Base-by-base conservation (phyloP, 2,113 vertebrate species). In the Numida meleagris region DNA sequence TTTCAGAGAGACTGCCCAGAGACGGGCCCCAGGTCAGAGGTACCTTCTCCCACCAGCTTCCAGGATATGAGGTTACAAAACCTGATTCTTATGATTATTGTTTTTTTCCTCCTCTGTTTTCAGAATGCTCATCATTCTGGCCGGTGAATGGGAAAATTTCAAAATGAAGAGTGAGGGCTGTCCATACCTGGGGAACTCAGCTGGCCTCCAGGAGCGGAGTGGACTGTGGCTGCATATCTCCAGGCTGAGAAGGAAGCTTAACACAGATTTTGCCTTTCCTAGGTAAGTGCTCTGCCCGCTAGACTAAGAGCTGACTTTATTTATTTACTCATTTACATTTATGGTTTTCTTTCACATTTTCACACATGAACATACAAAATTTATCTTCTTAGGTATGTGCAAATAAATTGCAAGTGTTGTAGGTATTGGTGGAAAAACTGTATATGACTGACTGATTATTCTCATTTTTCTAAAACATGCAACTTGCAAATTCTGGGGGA, bases 151-250 rank as follows among this genome's bases (percentile, higher is more conserved):
- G 16, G 34, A 82, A 71, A 38, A 4, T 27, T 75, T 55, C 9
- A 38, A 61, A 85, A 51, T 19, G 9, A 46, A 27, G 1, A 2
- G 12, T 34, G 33, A 83, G 7, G 6, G 10, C 1, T 33, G 5
- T 50, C 21, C 12, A 6, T 74, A 1, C 3, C 16, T 72, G 17
- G 25, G 83, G 14, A 42, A 66, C 4, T 75, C 34, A 62, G 0
- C 16, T 75, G 14, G 40, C 16, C 8, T 4, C 0, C 0, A 4
- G 68, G n/a, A 74, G 6, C 24, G 66, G 6, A 2, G 4, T 16
- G 40, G 8, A 50, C 11, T 9, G 18, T 82, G 43, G 27, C 23
- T 58, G 4, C 36, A 17, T 42, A 50, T 31, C 45, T 88, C 86
- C 45, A 45, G 55, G 45, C 24, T 71, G 65, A 55, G 46, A 71